Evolutionary conservation across 2,797 vertebrate species (phyloP).

Genomic region (Falco rusticolus): DNA sequence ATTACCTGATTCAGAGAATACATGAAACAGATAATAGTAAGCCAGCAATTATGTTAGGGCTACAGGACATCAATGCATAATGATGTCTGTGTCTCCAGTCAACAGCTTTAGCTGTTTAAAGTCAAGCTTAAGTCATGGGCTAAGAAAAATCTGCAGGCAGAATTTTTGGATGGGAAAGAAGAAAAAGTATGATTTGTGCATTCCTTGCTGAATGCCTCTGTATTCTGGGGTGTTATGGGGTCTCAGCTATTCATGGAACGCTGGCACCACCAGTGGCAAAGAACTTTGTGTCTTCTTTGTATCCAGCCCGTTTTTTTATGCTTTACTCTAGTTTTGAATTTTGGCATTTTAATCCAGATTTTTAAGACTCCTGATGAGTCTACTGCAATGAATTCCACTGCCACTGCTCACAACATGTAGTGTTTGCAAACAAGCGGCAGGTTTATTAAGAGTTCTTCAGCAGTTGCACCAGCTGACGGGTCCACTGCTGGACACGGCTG

Average conservation of each 20-base stretch:
- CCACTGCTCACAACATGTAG: neutral
- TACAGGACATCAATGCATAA: neutral
- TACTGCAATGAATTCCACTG: neutral
- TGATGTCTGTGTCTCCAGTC: too few relatives aligned
- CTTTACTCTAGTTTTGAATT: neutral
- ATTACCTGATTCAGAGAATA: neutral
- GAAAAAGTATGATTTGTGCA: neutral
- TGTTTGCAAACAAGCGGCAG: neutral
- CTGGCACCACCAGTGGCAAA: neutral
- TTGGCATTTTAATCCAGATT: neutral
- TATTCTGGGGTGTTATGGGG: neutral
- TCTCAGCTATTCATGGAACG: neutral
- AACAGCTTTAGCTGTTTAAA: neutral
- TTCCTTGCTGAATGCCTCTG: neutral
- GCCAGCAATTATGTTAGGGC: too few relatives aligned
- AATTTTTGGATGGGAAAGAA: neutral
- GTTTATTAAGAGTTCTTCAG: neutral
- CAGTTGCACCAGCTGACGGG: neutral
- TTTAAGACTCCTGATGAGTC: neutral
- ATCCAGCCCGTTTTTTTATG: neutral
- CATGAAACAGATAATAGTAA: neutral
- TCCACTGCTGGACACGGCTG: neutral
- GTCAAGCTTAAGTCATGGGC: neutral
- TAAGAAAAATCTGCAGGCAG: neutral
- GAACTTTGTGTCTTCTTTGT: neutral